Evolutionary conservation across 1,140 invertebrate genomes (phyloP).

Genomic region (Dinoponera quadriceps): DNA sequence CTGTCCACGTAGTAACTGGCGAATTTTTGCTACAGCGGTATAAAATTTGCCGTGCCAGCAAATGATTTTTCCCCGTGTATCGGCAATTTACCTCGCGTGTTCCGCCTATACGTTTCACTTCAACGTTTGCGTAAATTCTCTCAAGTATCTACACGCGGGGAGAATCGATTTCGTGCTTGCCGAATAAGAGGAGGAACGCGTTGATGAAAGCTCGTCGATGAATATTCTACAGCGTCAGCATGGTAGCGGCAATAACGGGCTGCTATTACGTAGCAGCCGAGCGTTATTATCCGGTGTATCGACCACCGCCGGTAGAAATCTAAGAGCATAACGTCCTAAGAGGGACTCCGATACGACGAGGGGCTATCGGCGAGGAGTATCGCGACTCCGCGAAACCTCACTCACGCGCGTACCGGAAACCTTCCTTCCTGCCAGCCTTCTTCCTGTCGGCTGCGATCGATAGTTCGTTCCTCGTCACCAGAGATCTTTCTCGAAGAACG

Average conservation of each 20-base stretch:
- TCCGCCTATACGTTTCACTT: neutral
- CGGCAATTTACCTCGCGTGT: neutral
- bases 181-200: too few species aligned
- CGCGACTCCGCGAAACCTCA: neutral
- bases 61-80: too few species aligned
- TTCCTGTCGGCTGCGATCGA: constrained; percentile 60
- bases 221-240: neutral
- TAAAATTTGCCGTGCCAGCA: too few species aligned
- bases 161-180: too few species aligned
- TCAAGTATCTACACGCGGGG: too few species aligned
- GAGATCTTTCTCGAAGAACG: neutral
- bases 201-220: too few species aligned
- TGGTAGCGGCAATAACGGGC: neutral
- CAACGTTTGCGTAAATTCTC: too few species aligned
- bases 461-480: constrained; percentile 50
- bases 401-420: constrained; percentile 2
- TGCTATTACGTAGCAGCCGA: neutral
- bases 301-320: constrained; percentile 13
- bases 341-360: neutral
- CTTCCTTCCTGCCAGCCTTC: neutral
- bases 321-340: neutral
- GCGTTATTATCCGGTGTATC: constrained; percentile 5
- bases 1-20: too few species aligned
- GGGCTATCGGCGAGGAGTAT: constrained; percentile 7
- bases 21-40: too few species aligned